Evolutionary conservation across 2,113 vertebrate genomes (phyloP).

Genomic region (Picathartes gymnocephalus): DNA sequence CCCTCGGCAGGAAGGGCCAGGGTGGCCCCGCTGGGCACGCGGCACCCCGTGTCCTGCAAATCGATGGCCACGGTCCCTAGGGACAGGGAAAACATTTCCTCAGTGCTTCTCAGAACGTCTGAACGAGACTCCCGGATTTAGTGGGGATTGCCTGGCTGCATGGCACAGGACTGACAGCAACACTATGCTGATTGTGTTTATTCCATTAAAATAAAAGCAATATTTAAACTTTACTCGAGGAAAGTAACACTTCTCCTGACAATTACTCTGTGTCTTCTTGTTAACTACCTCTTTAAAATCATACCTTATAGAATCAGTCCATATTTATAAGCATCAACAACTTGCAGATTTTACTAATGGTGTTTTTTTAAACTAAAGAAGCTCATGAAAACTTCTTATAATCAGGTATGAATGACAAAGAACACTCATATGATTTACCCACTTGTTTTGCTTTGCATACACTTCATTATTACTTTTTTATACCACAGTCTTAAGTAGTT

Average conservation of each 20-base stretch:
- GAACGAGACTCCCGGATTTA: accelerated
- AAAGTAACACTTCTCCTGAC: background rate
- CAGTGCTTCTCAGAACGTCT: background rate
- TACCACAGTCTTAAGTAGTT: background rate
- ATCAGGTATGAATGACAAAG: background rate
- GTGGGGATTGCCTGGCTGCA: background rate
- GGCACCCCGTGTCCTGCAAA: conserved; percentile 77
- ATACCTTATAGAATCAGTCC: background rate
- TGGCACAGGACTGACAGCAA: background rate
- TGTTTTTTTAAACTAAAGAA: background rate
- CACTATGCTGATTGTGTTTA: accelerated
- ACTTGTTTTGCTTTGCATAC: background rate
- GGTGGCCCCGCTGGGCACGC: conserved; percentile 55
- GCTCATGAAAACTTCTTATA: background rate
- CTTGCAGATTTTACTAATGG: background rate
- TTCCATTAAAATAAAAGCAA: background rate
- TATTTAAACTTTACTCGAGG: background rate
- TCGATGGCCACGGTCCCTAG: conserved; percentile 82
- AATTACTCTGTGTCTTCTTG: background rate
- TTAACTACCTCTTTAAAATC: background rate
- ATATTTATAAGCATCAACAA: background rate
- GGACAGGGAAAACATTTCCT: background rate
- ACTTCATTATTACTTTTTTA: background rate
- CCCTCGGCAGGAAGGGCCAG: conserved; percentile 73
- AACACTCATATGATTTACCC: background rate